Conservation (phyloP, 1,140 invertebrate species). For the Magallana angulata region DNA sequence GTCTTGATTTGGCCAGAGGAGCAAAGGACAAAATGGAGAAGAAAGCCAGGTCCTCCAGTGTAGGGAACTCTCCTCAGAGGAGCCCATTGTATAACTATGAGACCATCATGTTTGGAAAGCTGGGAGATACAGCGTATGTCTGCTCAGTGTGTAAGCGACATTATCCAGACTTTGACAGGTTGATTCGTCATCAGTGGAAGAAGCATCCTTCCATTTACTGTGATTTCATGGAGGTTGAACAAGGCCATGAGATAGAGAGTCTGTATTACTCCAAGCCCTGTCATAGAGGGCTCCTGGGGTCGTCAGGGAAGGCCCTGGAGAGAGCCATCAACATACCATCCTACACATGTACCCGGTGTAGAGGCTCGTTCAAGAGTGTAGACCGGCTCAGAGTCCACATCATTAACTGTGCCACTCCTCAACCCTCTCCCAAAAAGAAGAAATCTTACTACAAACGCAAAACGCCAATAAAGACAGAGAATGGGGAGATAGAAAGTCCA, state of each 20-base stretch:
- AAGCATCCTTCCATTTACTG: constrained; percentile 70
- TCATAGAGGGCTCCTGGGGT: constrained; percentile 62
- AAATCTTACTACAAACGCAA: constrained; percentile 49
- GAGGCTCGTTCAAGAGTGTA: constrained; percentile 64
- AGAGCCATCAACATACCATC: constrained; percentile 47
- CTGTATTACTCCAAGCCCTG: constrained; percentile 62
- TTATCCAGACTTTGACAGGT: constrained; percentile 59
- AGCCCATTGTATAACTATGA: constrained; percentile 58
- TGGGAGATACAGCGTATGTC: constrained; percentile 60
- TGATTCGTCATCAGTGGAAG: constrained; percentile 68
- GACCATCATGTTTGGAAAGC: constrained; percentile 67
- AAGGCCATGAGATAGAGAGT: constrained; percentile 59
- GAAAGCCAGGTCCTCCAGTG: neutral
- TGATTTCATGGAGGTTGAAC: constrained; percentile 65
- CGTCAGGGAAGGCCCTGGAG: constrained; percentile 58
- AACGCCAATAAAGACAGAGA: constrained; percentile 44
- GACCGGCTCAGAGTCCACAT: constrained; percentile 69
- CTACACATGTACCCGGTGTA: constrained; percentile 68
- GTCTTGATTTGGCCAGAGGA: constrained; percentile 47
- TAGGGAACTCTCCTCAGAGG: constrained; percentile 16
- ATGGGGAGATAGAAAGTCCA: constrained; percentile 17
- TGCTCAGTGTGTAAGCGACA: constrained; percentile 70
- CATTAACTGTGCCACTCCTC: constrained; percentile 66
- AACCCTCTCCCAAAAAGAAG: constrained; percentile 46
- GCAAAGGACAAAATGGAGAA: constrained; percentile 13